Evolutionary conservation across 2,113 vertebrate species (phyloP).

Genomic region (Sphyrna mokarran): DNA sequence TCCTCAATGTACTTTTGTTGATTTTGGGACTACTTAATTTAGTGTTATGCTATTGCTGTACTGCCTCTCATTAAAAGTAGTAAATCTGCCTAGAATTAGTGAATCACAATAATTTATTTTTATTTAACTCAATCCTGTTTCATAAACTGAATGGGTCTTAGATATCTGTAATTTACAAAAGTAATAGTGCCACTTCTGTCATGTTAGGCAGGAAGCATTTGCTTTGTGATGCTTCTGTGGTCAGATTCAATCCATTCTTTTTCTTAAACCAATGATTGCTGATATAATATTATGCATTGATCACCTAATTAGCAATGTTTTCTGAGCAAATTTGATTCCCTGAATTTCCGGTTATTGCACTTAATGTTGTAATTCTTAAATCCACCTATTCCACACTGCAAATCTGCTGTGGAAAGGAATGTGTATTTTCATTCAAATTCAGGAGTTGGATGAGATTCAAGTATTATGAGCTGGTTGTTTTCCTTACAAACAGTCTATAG

Average conservation of each 20-base stretch:
- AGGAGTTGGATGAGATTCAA: background rate
- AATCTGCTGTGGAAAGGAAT: background rate
- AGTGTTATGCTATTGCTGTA: background rate
- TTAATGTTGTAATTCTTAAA: background rate
- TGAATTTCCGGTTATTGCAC: background rate
- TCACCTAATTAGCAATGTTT: background rate
- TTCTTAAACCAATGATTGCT: background rate
- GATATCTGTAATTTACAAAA: background rate
- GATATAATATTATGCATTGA: background rate
- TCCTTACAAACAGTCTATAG: background rate
- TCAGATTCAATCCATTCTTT: too few relatives aligned
- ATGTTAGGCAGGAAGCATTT: background rate
- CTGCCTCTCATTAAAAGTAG: background rate
- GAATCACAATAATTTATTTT: background rate
- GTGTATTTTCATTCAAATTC: background rate
- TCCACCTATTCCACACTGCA: background rate
- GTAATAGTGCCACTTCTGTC: background rate
- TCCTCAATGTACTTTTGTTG: conserved; percentile 10
- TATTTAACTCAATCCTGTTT: background rate
- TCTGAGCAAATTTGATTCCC: background rate
- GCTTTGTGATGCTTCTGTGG: background rate
- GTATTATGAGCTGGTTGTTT: conserved; percentile 21
- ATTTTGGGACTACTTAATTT: background rate
- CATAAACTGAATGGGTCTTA: background rate
- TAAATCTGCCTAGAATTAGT: background rate